Evolutionary conservation across 2,888 invertebrate genomes (phyloP).

Genomic region (Protophormia terraenovae): DNA sequence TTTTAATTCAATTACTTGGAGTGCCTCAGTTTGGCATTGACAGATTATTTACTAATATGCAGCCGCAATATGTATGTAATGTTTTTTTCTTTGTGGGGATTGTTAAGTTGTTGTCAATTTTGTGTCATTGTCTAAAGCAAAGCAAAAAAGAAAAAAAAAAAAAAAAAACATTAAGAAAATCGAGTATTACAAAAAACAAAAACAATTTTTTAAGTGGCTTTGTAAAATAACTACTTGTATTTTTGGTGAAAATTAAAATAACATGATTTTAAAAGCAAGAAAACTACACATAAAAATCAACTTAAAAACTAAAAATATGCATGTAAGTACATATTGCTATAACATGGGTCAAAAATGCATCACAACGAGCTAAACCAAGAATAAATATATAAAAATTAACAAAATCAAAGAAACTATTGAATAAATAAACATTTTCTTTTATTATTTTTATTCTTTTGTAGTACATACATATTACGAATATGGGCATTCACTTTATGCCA

Average conservation of each 20-base stretch:
- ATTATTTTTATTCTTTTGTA: not conserved
- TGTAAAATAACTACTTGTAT: no score
- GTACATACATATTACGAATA: not conserved
- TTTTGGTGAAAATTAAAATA: not conserved
- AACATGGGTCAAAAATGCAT: not conserved
- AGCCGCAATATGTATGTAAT: not conserved
- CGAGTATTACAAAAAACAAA: not conserved
- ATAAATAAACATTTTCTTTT: not conserved
- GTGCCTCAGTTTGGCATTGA: not conserved
- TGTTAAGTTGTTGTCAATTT: not conserved
- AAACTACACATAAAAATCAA: not conserved
- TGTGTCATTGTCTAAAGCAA: not conserved
- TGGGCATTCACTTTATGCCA: not conserved
- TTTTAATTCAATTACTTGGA: no score
- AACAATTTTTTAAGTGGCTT: not conserved
- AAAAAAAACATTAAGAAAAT: not conserved
- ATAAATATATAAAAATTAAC: not conserved
- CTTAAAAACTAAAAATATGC: not conserved
- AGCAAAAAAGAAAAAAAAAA: not conserved
- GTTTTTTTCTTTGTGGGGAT: not conserved
- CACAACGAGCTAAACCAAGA: not conserved
- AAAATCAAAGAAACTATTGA: not conserved
- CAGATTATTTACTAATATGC: not conserved
- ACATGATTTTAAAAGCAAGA: not conserved
- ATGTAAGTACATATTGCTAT: not conserved